A percentile compares a stretch with the other conserved stretches of the same genome.
These are phyloP conservation scores for Phoebastria nigripes DNA, from an alignment of 2,797 vertebrate genomes.

Conservation along the genomic window DNA sequence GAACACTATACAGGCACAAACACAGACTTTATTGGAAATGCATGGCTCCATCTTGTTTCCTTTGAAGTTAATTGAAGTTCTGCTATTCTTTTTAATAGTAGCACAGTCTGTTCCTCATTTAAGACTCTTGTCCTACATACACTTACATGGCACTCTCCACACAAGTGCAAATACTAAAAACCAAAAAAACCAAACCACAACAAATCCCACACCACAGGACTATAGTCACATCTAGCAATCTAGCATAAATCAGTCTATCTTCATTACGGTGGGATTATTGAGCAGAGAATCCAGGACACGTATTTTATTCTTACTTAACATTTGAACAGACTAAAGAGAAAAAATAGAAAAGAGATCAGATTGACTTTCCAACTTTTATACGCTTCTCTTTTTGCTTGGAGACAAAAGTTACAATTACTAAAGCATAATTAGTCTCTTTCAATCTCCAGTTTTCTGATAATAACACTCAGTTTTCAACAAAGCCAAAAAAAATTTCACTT, in stretches of 20 bases:
- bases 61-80: not conserved
- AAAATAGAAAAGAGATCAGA: not conserved
- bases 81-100: not conserved
- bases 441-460: not conserved
- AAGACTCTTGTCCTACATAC: not conserved
- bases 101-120: not conserved
- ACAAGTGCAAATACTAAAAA: not conserved
- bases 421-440: not conserved
- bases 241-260: not conserved
- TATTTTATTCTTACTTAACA: not conserved
- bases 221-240: not conserved
- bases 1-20: not conserved
- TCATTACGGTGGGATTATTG: not conserved
- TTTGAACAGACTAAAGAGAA: not conserved
- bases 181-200: not conserved
- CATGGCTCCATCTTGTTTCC: not conserved
- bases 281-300: not conserved
- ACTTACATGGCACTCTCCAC: not conserved
- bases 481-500: not conserved
- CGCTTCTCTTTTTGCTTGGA: not conserved
- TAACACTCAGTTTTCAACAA: not conserved
- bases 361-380: not conserved
- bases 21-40: not conserved
- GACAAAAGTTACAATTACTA: not conserved
- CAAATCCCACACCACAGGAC: not conserved